These are phyloP conservation scores for Adela reaumurella DNA, from an alignment of 2,888 invertebrate genomes.

Conservation along the genomic window DNA sequence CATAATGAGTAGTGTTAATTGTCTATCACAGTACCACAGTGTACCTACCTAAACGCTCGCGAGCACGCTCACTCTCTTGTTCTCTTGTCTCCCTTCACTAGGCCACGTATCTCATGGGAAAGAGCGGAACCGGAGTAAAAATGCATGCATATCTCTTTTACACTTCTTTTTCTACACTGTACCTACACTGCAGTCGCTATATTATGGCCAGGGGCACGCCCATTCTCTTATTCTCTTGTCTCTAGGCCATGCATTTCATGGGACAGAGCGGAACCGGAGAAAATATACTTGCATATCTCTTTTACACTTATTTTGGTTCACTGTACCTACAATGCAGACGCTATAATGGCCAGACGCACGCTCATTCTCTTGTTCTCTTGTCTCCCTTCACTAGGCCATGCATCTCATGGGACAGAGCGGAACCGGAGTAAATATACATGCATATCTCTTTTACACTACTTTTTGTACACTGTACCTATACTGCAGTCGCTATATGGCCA, in stretches of 20 bases:
- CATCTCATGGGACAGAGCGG: slow-evolving; percentile 89
- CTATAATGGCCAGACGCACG: no score
- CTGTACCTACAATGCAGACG: no score
- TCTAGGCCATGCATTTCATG: no score
- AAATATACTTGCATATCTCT: not conserved
- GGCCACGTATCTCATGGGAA: slow-evolving; percentile 92
- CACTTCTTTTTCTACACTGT: slow-evolving; percentile 21
- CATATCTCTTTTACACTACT: slow-evolving; percentile 20
- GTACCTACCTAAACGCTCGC: no score
- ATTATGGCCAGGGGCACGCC: not conserved
- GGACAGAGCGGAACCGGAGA: no score
- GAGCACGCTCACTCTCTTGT: slow-evolving; percentile 8
- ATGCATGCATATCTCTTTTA: slow-evolving; percentile 40
- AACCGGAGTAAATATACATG: slow-evolving; percentile 78
- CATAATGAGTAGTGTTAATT: no score
- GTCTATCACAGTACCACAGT: no score
- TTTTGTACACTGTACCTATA: slow-evolving; percentile 16
- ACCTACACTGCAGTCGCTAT: not conserved
- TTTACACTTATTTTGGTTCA: not conserved
- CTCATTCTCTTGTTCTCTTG: slow-evolving; percentile 16
- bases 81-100: slow-evolving; percentile 49
- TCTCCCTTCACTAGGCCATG: slow-evolving; percentile 76
- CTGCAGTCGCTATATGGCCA: not conserved
- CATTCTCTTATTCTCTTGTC: no score
- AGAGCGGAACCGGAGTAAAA: slow-evolving; percentile 87